Evolutionary conservation across 2,888 invertebrate species (phyloP).

Genomic region (Amblyjoppa fuscipennis): DNA sequence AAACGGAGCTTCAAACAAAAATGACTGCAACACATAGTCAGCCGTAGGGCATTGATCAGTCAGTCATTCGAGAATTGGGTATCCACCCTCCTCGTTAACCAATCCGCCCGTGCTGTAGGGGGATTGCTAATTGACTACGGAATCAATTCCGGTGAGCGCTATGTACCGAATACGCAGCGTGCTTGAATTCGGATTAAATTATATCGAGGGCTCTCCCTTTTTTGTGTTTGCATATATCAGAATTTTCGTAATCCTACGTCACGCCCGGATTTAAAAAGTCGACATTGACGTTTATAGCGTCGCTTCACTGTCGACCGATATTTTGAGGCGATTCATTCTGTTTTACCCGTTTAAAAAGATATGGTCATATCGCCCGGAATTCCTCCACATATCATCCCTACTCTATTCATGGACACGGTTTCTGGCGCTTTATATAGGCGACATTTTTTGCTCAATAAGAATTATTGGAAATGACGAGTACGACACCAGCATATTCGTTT

Average conservation of each 20-base stretch:
- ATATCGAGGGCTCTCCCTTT: not conserved
- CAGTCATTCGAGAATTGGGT: slow-evolving; percentile 32
- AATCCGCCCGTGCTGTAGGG: slow-evolving; percentile 6
- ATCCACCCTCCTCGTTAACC: slow-evolving; percentile 35
- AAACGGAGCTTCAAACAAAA: not conserved
- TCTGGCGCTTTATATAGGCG: not conserved
- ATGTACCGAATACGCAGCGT: not conserved
- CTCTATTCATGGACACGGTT: not conserved
- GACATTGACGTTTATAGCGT: not conserved
- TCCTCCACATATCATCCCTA: not conserved
- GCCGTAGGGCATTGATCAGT: not conserved
- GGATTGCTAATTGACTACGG: slow-evolving; percentile 39
- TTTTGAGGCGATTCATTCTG: not conserved
- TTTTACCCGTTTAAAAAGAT: not conserved
- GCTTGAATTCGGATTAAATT: slow-evolving; percentile 5
- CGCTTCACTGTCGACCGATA: not conserved
- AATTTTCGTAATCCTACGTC: not conserved
- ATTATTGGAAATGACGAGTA: not conserved
- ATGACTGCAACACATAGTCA: not conserved
- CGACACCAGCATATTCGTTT: not conserved
- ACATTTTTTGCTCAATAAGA: not conserved
- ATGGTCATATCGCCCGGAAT: not conserved
- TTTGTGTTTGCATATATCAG: too few relatives aligned
- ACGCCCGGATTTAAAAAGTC: not conserved
- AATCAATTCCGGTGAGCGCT: slow-evolving; percentile 27